A percentile compares a stretch with the other conserved stretches of the same genome.
phyloP scores from a whole-genome alignment of 2,888 invertebrate genomes.

The Synergus laeviventris region DNA sequence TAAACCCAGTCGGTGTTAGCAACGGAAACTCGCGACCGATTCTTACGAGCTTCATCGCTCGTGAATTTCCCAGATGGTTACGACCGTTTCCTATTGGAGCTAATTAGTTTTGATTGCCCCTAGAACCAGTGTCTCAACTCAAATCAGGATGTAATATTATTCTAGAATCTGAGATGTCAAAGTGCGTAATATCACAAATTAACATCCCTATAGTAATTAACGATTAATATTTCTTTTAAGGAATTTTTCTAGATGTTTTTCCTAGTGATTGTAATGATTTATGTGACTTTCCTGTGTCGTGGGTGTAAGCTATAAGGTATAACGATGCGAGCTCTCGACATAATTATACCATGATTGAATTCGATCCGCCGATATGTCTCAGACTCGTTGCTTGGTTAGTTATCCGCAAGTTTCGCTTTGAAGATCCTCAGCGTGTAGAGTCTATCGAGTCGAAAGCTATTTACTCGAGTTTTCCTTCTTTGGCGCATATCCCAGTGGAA shows the following conservation, averaged over 20 bases:
- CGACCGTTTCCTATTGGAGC: conserved; percentile 16
- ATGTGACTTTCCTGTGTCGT: not conserved
- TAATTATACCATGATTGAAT: conserved; percentile 53
- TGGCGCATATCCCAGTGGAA: conserved; percentile 19
- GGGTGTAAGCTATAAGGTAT: not conserved
- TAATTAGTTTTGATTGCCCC: not conserved
- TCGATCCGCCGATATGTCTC: conserved; percentile 45
- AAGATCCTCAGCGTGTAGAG: conserved; percentile 14
- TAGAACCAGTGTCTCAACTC: not conserved
- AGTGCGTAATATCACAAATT: not conserved
- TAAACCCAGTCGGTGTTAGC: conserved; percentile 14
- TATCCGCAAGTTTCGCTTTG: conserved; percentile 35
- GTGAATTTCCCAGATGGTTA: conserved; percentile 24
- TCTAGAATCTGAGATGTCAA: not conserved
- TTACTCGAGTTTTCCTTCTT: conserved; percentile 32
- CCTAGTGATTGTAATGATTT: not conserved
- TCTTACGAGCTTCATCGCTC: conserved; percentile 12
- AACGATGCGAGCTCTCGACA: conserved; percentile 30
- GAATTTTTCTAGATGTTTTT: not conserved
- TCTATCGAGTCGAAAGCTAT: conserved; percentile 20
- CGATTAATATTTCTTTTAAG: not conserved
- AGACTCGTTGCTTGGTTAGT: conserved; percentile 36
- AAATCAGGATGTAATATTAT: not conserved
- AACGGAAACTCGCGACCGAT: conserved; percentile 8
- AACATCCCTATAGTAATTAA: not conserved